phyloP scores from a whole-genome alignment of 2,113 vertebrate genomes.

The Collichthys lucidus region DNA sequence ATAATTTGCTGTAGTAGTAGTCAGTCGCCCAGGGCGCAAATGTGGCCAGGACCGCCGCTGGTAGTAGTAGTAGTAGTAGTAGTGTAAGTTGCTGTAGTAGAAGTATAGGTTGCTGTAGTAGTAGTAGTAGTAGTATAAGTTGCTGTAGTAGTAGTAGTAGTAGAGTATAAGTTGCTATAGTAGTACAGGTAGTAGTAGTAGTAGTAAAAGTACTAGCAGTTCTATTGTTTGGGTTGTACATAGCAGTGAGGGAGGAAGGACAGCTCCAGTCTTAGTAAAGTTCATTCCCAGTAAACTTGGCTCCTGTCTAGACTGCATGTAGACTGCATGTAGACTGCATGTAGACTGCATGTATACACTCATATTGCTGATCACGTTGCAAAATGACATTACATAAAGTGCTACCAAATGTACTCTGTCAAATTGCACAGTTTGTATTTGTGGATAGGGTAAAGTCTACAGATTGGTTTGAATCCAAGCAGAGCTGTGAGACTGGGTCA shows the following conservation, averaged over 20 bases:
- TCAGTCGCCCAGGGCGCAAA: too few species aligned
- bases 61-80: too few species aligned
- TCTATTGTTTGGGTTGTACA: neutral
- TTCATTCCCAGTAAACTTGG: too few species aligned
- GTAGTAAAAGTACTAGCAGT: neutral
- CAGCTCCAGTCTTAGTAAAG: neutral
- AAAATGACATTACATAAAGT: conserved; percentile 61
- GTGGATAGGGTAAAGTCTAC: conserved; percentile 76
- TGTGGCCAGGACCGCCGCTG: too few species aligned
- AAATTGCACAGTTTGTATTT: conserved; percentile 67
- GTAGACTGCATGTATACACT: neutral
- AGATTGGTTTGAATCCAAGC: conserved; percentile 45
- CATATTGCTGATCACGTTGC: conserved; percentile 33
- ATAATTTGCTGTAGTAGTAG: too few species aligned
- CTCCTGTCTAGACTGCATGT: too few species aligned
- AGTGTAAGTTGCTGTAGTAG: too few species aligned
- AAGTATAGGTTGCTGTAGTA: too few species aligned
- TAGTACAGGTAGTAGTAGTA: neutral
- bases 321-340: neutral
- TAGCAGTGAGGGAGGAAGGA: neutral
- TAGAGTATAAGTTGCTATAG: neutral
- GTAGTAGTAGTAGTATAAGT: too few species aligned
- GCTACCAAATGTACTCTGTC: conserved; percentile 28
- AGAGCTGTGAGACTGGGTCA: conserved; percentile 61
- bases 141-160: neutral